phyloP scores from a whole-genome alignment of 1,140 invertebrate genomes.

The Drosophila auraria region DNA sequence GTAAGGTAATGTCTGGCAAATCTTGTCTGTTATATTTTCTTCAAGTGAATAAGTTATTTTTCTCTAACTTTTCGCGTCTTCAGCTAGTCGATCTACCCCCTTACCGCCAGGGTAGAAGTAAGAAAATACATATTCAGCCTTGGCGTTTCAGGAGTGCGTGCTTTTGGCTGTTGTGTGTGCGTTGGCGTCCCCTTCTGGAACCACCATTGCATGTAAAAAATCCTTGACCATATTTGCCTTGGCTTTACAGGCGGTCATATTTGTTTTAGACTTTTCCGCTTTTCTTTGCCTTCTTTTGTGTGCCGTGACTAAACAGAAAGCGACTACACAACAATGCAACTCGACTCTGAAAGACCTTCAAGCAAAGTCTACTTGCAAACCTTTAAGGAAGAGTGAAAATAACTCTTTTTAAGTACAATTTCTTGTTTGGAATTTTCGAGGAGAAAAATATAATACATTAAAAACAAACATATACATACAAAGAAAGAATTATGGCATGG shows the following conservation, averaged over 20 bases:
- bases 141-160: conserved; percentile 19
- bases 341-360: conserved; percentile 14
- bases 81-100: not conserved
- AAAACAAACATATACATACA: not conserved
- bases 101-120: not conserved
- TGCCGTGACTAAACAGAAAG: conserved; percentile 15
- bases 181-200: conserved; percentile 14
- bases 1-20: no score
- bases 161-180: conserved; percentile 13
- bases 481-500: no score
- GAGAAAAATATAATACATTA: not conserved
- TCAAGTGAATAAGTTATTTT: not conserved
- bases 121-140: conserved; percentile 19
- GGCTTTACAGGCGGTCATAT: conserved; percentile 23
- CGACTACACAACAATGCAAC: conserved; percentile 15
- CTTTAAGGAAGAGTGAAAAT: conserved; percentile 9
- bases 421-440: not conserved
- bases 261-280: conserved; percentile 21
- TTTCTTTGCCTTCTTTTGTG: conserved; percentile 22
- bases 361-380: not conserved
- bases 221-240: conserved; percentile 23
- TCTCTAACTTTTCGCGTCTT: not conserved
- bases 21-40: not conserved
- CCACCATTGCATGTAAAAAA: conserved; percentile 22
- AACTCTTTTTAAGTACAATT: conserved; percentile 2